A percentile compares a stretch with the other conserved stretches of the same genome.
Conservation (phyloP, 1,140 invertebrate species). For the Pogonus chalceus region DNA sequence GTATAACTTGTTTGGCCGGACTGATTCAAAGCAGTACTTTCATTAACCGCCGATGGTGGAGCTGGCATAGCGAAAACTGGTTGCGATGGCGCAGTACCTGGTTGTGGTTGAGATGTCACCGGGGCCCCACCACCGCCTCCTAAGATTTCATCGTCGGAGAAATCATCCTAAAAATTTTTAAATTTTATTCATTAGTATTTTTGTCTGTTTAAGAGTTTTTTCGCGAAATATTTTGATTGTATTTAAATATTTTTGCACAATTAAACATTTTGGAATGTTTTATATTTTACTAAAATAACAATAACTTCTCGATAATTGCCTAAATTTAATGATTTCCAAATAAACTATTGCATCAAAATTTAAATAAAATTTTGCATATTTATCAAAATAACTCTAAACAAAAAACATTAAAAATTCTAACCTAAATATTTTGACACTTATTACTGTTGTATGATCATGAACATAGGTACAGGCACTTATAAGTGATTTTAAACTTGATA, state of each 20-base stretch:
- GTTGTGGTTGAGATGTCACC: constrained; percentile 36
- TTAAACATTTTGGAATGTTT: constrained; percentile 37
- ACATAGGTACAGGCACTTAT: too few relatives aligned
- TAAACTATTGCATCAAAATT: too few relatives aligned
- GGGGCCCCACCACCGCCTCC: constrained; percentile 30
- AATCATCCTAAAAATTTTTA: constrained; percentile 42
- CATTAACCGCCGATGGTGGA: constrained; percentile 34
- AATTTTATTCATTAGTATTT: constrained; percentile 17
- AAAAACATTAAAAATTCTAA: too few relatives aligned
- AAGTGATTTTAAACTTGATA: too few relatives aligned
- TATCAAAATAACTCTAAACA: too few relatives aligned
- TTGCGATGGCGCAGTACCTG: constrained; percentile 28
- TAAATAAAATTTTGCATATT: too few relatives aligned
- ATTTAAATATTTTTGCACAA: constrained; percentile 34
- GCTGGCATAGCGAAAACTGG: constrained; percentile 41
- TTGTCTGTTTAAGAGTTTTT: constrained; percentile 31
- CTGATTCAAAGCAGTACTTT: constrained; percentile 41
- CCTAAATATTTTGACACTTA: too few relatives aligned
- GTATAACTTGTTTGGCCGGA: constrained; percentile 44
- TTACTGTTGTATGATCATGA: too few relatives aligned
- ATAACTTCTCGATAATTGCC: too few relatives aligned
- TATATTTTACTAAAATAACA: too few relatives aligned
- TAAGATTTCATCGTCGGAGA: constrained; percentile 35
- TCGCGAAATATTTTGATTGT: constrained; percentile 38
- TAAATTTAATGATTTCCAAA: too few relatives aligned